phyloP scores from a whole-genome alignment of 1,140 invertebrate genomes.

The Trachymyrmex septentrionalis region DNA sequence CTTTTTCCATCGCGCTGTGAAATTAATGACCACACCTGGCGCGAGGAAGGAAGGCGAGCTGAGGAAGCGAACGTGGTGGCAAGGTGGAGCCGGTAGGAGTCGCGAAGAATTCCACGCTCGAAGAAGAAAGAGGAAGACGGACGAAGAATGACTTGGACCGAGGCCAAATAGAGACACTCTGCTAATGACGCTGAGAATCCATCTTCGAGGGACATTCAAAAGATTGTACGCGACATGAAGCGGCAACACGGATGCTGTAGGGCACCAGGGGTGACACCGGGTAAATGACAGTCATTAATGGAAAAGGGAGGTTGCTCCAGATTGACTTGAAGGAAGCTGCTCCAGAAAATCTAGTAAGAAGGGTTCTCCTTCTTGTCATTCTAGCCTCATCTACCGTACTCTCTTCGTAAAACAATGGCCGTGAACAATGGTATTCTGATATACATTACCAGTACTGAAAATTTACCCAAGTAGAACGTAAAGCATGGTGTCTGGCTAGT shows the following conservation, averaged over 20 bases:
- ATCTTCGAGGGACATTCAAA: slow-evolving; percentile 71
- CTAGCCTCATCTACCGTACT: background rate
- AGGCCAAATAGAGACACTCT: slow-evolving; percentile 63
- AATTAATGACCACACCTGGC: slow-evolving; percentile 76
- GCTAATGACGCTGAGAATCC: slow-evolving; percentile 72
- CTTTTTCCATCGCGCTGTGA: slow-evolving; percentile 67
- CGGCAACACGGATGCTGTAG: slow-evolving; percentile 56
- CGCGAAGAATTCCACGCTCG: slow-evolving; percentile 63
- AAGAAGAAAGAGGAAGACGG: slow-evolving; percentile 61
- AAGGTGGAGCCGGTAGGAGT: slow-evolving; percentile 34
- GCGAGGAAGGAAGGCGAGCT: slow-evolving; percentile 12
- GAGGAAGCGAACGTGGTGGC: slow-evolving; percentile 29
- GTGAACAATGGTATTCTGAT: no score
- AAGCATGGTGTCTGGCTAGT: no score
- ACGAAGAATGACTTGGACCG: slow-evolving; percentile 32
- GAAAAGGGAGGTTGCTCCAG: slow-evolving; percentile 61
- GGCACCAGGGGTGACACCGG: slow-evolving; percentile 62
- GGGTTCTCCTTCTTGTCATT: slow-evolving; percentile 3
- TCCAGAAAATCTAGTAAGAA: background rate
- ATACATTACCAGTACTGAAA: no score
- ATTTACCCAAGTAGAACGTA: no score
- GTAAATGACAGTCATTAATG: slow-evolving; percentile 79
- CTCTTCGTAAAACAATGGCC: slow-evolving; percentile 13
- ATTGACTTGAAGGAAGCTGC: slow-evolving; percentile 52
- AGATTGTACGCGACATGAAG: slow-evolving; percentile 63